Conservation (phyloP, 2,113 vertebrate species). For the Podarcis cretensis region DNA sequence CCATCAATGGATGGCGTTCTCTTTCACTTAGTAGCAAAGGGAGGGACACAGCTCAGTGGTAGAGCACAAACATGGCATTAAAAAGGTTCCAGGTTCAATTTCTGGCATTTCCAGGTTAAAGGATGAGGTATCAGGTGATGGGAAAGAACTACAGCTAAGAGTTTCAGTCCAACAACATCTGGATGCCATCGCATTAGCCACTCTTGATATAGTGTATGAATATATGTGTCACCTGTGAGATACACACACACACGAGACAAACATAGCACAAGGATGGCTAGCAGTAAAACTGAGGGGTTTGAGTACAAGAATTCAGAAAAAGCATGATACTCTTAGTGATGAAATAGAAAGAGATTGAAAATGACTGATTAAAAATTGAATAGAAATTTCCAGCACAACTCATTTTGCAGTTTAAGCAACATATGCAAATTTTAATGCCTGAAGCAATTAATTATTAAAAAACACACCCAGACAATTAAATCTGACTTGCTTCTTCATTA, state of each 20-base stretch:
- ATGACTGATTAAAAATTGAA: conserved; percentile 34
- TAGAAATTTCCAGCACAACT: conserved; percentile 19
- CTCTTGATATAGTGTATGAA: not conserved
- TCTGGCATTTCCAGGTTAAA: not conserved
- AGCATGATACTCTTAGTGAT: not conserved
- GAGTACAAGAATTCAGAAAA: not conserved
- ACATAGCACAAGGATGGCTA: not conserved
- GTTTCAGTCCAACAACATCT: not conserved
- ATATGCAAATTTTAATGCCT: conserved; percentile 29
- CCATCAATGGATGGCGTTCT: not conserved
- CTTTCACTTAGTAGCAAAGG: not conserved
- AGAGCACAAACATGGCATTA: not conserved
- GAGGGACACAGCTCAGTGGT: not conserved
- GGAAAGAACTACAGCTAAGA: too few species aligned
- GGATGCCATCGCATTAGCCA: not conserved
- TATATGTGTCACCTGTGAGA: not conserved
- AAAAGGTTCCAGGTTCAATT: not conserved
- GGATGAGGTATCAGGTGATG: not conserved
- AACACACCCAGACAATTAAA: conserved; percentile 27
- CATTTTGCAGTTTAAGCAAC: conserved; percentile 22
- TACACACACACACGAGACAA: too few species aligned
- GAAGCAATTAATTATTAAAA: conserved; percentile 29
- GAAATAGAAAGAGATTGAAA: conserved; percentile 26
- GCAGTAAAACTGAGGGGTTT: not conserved
- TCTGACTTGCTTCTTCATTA: conserved; percentile 27